These are phyloP conservation scores for Hemibagrus guttatus DNA, from an alignment of 2,797 vertebrate genomes.

Conservation along the genomic window DNA sequence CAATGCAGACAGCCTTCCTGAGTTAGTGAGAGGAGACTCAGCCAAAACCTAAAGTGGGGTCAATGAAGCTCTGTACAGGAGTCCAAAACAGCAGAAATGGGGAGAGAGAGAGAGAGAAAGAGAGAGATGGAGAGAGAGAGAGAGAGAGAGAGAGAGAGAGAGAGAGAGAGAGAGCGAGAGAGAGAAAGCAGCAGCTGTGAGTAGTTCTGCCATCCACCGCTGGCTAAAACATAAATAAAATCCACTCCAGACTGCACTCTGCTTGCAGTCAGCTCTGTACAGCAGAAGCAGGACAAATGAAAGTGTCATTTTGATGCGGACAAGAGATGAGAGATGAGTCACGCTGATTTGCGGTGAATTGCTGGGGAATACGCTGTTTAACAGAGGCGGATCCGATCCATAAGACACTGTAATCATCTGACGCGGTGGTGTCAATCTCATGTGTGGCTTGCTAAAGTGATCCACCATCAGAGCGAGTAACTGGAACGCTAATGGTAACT, in stretches of 20 bases:
- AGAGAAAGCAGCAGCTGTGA: constrained; percentile 28
- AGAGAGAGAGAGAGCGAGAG: not conserved
- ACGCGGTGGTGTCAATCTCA: not conserved
- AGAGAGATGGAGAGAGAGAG: not conserved
- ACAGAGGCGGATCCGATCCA: constrained; percentile 12
- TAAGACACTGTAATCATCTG: constrained; percentile 12
- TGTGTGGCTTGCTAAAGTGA: not conserved
- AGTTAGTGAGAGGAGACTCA: constrained; percentile 34
- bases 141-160: not conserved
- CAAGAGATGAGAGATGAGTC: constrained; percentile 17
- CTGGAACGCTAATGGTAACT: not conserved
- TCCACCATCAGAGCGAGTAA: not conserved
- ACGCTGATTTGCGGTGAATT: constrained; percentile 4
- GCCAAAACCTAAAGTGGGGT: constrained; percentile 58
- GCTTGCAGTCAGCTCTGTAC: constrained; percentile 29
- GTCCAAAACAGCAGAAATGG: constrained; percentile 39
- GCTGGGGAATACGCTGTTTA: not conserved
- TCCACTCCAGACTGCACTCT: constrained; percentile 14
- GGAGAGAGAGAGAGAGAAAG: not conserved
- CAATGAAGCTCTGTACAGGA: constrained; percentile 46
- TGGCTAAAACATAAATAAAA: constrained; percentile 30
- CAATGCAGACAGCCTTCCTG: constrained; percentile 54
- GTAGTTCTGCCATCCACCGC: constrained; percentile 24
- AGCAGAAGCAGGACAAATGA: constrained; percentile 7
- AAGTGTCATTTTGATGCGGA: constrained; percentile 12